A percentile compares a stretch with the other conserved stretches of the same genome.
phyloP scores from a whole-genome alignment of 2,888 invertebrate genomes.

The Phanerotoma sp. region DNA sequence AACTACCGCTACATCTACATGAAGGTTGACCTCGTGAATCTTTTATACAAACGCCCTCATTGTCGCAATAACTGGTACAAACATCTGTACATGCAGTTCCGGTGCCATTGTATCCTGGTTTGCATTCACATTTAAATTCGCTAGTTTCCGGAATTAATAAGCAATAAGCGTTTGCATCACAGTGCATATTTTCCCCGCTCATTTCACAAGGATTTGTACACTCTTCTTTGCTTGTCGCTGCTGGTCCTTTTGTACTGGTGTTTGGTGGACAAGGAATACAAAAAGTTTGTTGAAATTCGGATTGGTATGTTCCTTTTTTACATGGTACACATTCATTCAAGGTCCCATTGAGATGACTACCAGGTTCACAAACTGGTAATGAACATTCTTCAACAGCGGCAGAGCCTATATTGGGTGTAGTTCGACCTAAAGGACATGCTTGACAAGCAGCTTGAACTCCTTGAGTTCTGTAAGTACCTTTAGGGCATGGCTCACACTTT shows the following conservation, averaged over 20 bases:
- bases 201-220: constrained; percentile 92
- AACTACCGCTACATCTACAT: constrained; percentile 89
- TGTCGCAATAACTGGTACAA: constrained; percentile 84
- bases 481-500: constrained; percentile 88
- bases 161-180: constrained; percentile 86
- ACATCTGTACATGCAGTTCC: constrained; percentile 81
- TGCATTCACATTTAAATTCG: constrained; percentile 89
- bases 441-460: constrained; percentile 88
- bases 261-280: constrained; percentile 88
- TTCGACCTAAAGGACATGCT: constrained; percentile 84
- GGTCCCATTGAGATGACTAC: constrained; percentile 83
- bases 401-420: constrained; percentile 84
- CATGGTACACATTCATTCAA: constrained; percentile 85
- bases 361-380: constrained; percentile 77
- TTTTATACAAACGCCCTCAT: constrained; percentile 86
- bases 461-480: constrained; percentile 82
- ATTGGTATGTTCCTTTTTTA: constrained; percentile 87
- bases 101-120: constrained; percentile 89
- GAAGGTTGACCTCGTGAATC: constrained; percentile 81
- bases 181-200: constrained; percentile 78
- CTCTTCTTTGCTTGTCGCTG: constrained; percentile 76
- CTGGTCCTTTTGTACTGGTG: constrained; percentile 81
- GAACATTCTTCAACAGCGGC: constrained; percentile 88
- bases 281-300: constrained; percentile 82
- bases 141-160: constrained; percentile 79